Conservation (phyloP, 2,797 vertebrate species). For the Myotis myotis region DNA sequence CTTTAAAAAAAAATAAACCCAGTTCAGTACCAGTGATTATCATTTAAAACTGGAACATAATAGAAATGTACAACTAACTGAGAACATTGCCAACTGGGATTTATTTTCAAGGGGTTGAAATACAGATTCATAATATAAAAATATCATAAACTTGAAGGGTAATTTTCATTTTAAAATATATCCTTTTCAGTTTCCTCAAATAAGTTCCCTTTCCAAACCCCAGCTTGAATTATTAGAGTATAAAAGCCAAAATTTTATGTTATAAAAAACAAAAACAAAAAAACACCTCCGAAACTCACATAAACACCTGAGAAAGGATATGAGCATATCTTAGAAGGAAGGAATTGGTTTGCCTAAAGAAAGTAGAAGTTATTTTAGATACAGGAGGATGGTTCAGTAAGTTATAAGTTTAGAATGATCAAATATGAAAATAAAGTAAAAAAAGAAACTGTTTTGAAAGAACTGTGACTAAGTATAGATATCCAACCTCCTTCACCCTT, state of each 20-base stretch:
- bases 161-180: conserved; percentile 46
- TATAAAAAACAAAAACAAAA: not conserved
- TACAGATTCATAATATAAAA: not conserved
- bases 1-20: not conserved
- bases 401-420: not conserved
- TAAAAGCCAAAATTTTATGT: not conserved
- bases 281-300: not conserved
- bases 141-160: not conserved
- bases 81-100: not conserved
- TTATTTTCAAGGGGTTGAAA: not conserved
- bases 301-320: not conserved
- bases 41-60: conserved; percentile 47
- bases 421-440: conserved; percentile 46
- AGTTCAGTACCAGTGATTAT: not conserved
- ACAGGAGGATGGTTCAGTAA: not conserved
- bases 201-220: not conserved
- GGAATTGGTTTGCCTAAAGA: not conserved
- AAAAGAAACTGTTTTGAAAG: not conserved
- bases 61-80: conserved; percentile 25
- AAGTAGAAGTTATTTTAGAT: not conserved
- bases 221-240: not conserved
- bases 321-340: not conserved
- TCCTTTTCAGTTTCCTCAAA: conserved; percentile 20
- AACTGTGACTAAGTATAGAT: not conserved
- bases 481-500: not conserved